Percentiles rank a stretch among this genome's conserved stretches.
Evolutionary conservation across 2,888 invertebrate species (phyloP).

Genomic region (Mythimna pallens): DNA sequence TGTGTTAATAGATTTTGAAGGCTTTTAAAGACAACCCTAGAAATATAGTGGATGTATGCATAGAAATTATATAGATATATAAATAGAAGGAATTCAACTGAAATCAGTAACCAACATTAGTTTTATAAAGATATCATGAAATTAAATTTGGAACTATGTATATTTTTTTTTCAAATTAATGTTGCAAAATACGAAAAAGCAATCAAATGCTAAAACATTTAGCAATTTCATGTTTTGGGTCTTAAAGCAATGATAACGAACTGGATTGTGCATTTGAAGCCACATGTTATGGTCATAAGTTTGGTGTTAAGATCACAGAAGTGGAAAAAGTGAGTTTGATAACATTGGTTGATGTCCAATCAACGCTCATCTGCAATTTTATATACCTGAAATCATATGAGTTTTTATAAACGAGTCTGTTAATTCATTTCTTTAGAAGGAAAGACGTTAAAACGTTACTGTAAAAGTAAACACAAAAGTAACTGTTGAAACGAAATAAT

Average conservation of each 20-base stretch:
- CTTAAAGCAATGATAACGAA: slow-evolving; percentile 54
- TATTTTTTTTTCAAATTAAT: slow-evolving; percentile 10
- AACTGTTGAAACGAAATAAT: slow-evolving; percentile 23
- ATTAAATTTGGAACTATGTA: background rate
- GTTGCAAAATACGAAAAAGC: slow-evolving; percentile 29
- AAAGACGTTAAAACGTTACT: slow-evolving; percentile 15
- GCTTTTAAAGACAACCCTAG: background rate
- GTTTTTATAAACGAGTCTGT: background rate
- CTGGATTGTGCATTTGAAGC: slow-evolving; percentile 51
- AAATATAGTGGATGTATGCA: background rate
- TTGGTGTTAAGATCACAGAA: slow-evolving; percentile 53
- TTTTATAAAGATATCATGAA: background rate
- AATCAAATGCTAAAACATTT: slow-evolving; percentile 56
- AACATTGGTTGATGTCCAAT: slow-evolving; percentile 12
- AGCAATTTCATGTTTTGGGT: no score
- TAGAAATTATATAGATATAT: no score
- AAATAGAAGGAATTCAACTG: background rate
- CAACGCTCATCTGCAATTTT: slow-evolving; percentile 10
- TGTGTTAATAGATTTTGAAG: slow-evolving; percentile 23
- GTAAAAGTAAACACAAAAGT: slow-evolving; percentile 16
- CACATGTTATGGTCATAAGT: slow-evolving; percentile 38
- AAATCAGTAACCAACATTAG: background rate
- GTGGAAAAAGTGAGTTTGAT: slow-evolving; percentile 22
- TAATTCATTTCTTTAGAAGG: slow-evolving; percentile 7
- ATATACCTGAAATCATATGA: slow-evolving; percentile 2